Evolutionary conservation across 2,113 vertebrate genomes (phyloP).

Genomic region (Hippocampus abdominalis): DNA sequence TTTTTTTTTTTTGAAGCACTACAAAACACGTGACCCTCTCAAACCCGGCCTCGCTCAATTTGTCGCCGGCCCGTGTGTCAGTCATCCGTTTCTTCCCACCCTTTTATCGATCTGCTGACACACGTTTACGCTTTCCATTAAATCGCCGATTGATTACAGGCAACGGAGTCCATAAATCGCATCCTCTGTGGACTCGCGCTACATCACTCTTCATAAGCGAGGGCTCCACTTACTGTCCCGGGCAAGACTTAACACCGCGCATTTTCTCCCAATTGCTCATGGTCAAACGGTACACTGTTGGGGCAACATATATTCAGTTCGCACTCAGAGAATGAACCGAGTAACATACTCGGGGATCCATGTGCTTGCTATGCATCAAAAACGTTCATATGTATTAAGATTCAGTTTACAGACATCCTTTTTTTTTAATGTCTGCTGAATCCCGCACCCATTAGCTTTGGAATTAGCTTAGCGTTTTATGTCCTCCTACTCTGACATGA

Average conservation of each 20-base stretch:
- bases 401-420: neutral
- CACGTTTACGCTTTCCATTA: conserved; percentile 74
- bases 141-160: conserved; percentile 69
- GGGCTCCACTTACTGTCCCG: conserved; percentile 16
- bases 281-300: neutral
- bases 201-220: conserved; percentile 49
- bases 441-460: conserved; percentile 12
- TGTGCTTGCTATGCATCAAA: neutral
- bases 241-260: neutral
- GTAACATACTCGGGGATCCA: neutral
- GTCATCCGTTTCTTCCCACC: conserved; percentile 42
- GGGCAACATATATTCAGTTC: neutral
- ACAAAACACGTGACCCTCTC: neutral
- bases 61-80: conserved; percentile 45
- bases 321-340: neutral
- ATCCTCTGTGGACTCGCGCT: conserved; percentile 38
- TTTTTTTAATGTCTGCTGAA: conserved; percentile 4
- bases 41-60: conserved; percentile 40
- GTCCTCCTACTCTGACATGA: conserved; percentile 8
- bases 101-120: conserved; percentile 73
- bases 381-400: neutral
- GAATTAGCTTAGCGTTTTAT: conserved; percentile 30
- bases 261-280: conserved; percentile 7
- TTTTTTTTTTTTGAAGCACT: neutral
- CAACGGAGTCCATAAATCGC: conserved; percentile 58